phyloP scores from a whole-genome alignment of 2,113 vertebrate species.

The Elephantulus edwardii region DNA sequence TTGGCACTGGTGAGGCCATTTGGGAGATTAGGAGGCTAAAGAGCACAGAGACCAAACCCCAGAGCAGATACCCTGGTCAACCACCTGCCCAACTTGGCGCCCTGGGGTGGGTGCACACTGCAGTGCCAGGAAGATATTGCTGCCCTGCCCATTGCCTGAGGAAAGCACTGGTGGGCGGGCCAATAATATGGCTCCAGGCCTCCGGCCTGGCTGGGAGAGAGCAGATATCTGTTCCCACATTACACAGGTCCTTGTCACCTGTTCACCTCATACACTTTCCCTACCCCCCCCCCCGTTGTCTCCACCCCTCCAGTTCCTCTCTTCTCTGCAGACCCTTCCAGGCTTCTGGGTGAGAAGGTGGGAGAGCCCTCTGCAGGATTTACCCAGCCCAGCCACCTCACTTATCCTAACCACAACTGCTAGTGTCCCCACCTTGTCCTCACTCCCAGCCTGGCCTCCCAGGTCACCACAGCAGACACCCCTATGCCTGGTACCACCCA shows the following conservation, averaged over 20 bases:
- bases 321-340: not conserved
- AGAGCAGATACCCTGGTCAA: not conserved
- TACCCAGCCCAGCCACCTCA: not conserved
- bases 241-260: not conserved
- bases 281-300: accelerated
- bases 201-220: not conserved
- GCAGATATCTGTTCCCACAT: not conserved
- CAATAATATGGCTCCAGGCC: not conserved
- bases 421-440: not conserved
- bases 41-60: not conserved
- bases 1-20: too few species aligned
- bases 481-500: not conserved
- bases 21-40: not conserved
- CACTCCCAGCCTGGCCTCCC: not conserved
- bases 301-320: not conserved
- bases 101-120: accelerated
- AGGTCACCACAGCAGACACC: not conserved
- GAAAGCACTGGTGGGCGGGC: not conserved
- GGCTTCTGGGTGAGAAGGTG: not conserved
- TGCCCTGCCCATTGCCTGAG: too few species aligned
- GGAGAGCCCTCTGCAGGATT: not conserved
- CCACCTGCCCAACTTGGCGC: not conserved
- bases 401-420: not conserved
- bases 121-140: not conserved
- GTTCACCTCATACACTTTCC: not conserved